These are phyloP conservation scores for Syrmaticus mikado DNA, from an alignment of 2,113 vertebrate genomes.

Conservation along the genomic window DNA sequence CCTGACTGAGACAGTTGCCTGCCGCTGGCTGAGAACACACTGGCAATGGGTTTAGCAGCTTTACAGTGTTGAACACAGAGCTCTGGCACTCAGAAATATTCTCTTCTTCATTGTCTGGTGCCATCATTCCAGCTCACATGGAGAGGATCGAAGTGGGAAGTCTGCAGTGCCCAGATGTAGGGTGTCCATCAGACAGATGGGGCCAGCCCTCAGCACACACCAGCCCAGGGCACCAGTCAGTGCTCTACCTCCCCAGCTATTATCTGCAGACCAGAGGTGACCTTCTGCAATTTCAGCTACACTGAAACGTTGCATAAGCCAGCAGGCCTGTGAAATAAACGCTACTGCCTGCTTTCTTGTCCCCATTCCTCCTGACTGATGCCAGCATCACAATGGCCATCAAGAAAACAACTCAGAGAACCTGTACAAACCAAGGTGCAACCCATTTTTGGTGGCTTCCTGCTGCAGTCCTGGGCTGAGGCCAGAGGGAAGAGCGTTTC, in stretches of 20 bases:
- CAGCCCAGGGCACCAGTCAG: fast-evolving
- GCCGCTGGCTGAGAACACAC: fast-evolving
- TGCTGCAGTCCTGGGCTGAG: background rate
- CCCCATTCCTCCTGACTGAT: fast-evolving
- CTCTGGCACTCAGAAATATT: background rate
- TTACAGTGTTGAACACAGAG: fast-evolving
- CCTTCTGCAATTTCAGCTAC: background rate
- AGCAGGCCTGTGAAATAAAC: background rate
- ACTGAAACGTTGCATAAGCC: background rate
- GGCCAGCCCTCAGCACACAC: fast-evolving
- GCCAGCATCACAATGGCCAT: too few species aligned
- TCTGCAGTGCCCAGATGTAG: fast-evolving
- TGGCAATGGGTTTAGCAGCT: background rate
- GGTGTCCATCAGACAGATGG: too few species aligned
- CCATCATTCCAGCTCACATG: too few species aligned
- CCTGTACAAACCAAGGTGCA: fast-evolving
- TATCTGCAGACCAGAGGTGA: background rate
- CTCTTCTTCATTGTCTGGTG: background rate
- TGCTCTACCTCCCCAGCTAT: too few species aligned
- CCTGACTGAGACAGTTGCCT: fast-evolving
- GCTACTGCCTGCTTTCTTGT: too few species aligned
- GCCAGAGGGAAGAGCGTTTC: fast-evolving
- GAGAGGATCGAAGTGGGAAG: fast-evolving
- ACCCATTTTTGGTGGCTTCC: background rate
- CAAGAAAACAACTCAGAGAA: background rate